Evolutionary conservation across 2,888 invertebrate species (phyloP).

Genomic region (Catotricha subobsoleta): DNA sequence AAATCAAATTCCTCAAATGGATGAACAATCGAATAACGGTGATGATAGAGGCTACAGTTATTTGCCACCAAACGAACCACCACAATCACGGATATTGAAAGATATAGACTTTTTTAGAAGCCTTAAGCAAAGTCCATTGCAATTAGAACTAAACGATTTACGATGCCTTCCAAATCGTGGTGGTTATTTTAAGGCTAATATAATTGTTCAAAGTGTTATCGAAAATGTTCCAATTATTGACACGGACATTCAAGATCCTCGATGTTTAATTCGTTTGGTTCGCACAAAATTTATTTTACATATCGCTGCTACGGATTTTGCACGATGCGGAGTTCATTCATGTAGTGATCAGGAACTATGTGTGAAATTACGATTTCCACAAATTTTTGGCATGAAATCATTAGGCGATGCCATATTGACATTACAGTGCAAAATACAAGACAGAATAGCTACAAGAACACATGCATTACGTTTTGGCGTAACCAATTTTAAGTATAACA

Average conservation of each 20-base stretch:
- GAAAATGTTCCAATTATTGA: conserved; percentile 26
- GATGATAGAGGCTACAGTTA: conserved; percentile 1
- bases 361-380: conserved; percentile 35
- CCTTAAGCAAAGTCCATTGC: conserved; percentile 13
- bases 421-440: conserved; percentile 36
- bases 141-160: conserved; percentile 24
- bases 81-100: neutral
- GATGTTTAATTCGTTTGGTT: conserved; percentile 21
- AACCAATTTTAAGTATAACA: conserved; percentile 26
- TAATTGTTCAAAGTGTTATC: conserved; percentile 26
- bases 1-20: neutral
- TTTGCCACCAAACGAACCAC: neutral
- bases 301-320: conserved; percentile 31
- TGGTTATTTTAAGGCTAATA: conserved; percentile 26
- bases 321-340: conserved; percentile 33
- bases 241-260: conserved; percentile 20
- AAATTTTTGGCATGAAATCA: conserved; percentile 34
- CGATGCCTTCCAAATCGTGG: conserved; percentile 18
- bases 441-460: conserved; percentile 33
- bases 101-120: neutral
- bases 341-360: conserved; percentile 34
- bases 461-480: conserved; percentile 29
- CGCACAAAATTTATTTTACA: conserved; percentile 26
- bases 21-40: neutral
- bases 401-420: conserved; percentile 34